A percentile compares a stretch with the other conserved stretches of the same genome.
These are phyloP conservation scores for Australoheros facetus DNA, from an alignment of 2,797 vertebrate genomes.

Conservation along the genomic window DNA sequence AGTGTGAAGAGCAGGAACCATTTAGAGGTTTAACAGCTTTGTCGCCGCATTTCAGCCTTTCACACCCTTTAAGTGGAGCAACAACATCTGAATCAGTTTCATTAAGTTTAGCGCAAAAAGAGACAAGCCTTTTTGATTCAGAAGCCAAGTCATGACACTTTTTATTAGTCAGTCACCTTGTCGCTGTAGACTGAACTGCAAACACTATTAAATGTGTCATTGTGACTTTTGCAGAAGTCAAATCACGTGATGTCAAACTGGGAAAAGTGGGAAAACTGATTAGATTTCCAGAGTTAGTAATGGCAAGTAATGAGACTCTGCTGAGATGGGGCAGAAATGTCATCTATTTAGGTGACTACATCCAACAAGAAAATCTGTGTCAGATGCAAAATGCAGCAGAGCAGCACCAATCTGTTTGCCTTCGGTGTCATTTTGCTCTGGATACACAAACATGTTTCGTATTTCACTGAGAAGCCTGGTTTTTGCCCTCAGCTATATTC, in stretches of 20 bases:
- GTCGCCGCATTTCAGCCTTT: background rate
- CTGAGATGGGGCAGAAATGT: background rate
- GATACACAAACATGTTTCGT: background rate
- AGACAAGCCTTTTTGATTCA: background rate
- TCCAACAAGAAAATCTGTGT: background rate
- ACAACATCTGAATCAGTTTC: background rate
- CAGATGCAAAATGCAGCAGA: background rate
- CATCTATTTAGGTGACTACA: background rate
- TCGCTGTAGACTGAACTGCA: background rate
- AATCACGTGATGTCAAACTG: constrained; percentile 3
- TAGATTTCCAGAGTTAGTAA: background rate
- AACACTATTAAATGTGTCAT: background rate
- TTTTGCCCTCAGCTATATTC: constrained; percentile 42
- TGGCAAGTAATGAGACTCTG: background rate
- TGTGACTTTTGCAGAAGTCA: constrained; percentile 6
- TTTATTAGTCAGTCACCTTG: background rate
- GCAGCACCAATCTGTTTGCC: background rate
- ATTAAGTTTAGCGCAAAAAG: background rate
- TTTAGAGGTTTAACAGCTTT: background rate
- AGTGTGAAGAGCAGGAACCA: background rate
- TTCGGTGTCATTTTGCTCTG: constrained; percentile 5
- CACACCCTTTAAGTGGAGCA: background rate
- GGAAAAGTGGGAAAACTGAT: background rate
- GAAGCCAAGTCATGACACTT: background rate
- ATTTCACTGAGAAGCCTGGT: constrained; percentile 7